A percentile compares a stretch with the other conserved stretches of the same genome.
These are phyloP conservation scores for Machimus atricapillus DNA, from an alignment of 2,888 invertebrate genomes.

Conservation along the genomic window DNA sequence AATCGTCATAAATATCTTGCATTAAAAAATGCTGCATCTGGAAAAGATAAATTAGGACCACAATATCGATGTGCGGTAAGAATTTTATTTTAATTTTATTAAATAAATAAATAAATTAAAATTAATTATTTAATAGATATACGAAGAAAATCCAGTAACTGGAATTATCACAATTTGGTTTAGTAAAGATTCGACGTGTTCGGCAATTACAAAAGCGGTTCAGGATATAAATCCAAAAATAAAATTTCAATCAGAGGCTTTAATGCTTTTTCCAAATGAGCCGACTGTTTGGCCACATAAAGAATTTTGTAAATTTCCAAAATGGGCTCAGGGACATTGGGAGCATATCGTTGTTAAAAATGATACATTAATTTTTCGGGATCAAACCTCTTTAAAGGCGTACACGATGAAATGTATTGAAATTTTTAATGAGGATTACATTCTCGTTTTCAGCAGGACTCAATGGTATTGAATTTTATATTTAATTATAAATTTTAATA, in stretches of 20 bases:
- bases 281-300: slow-evolving; percentile 60
- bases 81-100: no score
- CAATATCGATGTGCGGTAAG: slow-evolving; percentile 70
- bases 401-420: slow-evolving; percentile 64
- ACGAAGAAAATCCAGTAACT: slow-evolving; percentile 63
- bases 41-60: slow-evolving; percentile 60
- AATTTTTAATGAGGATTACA: slow-evolving; percentile 57
- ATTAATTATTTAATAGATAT: no score
- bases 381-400: slow-evolving; percentile 65
- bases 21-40: slow-evolving; percentile 62
- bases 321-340: slow-evolving; percentile 71
- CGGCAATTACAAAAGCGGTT: slow-evolving; percentile 25
- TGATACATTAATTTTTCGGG: slow-evolving; percentile 64
- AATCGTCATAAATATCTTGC: slow-evolving; percentile 67
- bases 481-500: neutral
- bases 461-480: slow-evolving; percentile 56
- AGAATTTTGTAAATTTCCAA: slow-evolving; percentile 64
- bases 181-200: slow-evolving; percentile 71
- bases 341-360: slow-evolving; percentile 65
- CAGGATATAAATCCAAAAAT: slow-evolving; percentile 52
- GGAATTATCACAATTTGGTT: slow-evolving; percentile 68
- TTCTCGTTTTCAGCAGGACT: slow-evolving; percentile 64
- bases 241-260: slow-evolving; percentile 66
- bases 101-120: no score
- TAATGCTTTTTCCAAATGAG: slow-evolving; percentile 62